Evolutionary conservation across 92 coral and sea anemone genomes (phyloP).

Genomic region (Phenganax marumi): DNA sequence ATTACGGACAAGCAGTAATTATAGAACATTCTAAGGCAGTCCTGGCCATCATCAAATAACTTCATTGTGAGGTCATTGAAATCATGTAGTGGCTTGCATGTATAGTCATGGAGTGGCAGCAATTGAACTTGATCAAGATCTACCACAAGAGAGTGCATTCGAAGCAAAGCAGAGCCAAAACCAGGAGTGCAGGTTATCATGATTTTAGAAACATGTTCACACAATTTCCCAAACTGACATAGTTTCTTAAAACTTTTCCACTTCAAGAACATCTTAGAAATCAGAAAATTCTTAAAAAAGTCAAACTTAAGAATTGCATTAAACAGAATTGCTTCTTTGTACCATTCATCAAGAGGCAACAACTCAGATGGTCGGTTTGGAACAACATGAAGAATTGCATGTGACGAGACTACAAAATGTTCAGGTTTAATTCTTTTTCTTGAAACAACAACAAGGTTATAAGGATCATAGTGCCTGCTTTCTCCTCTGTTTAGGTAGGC

Average conservation of each 20-base stretch:
- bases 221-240: constrained; percentile 68
- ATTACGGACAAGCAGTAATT: constrained; percentile 82
- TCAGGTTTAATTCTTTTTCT: constrained; percentile 84
- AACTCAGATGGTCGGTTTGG: constrained; percentile 84
- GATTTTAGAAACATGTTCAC: constrained; percentile 65
- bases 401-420: constrained; percentile 91
- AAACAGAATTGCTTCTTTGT: constrained; percentile 81
- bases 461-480: constrained; percentile 80
- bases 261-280: constrained; percentile 75
- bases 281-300: constrained; percentile 84
- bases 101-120: constrained; percentile 72
- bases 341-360: constrained; percentile 84
- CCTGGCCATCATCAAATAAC: constrained; percentile 66
- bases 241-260: constrained; percentile 78
- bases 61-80: constrained; percentile 72
- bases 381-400: constrained; percentile 80
- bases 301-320: constrained; percentile 71
- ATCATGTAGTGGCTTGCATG: constrained; percentile 71
- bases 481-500: constrained; percentile 84
- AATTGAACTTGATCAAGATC: constrained; percentile 85
- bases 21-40: constrained; percentile 77
- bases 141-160: constrained; percentile 75
- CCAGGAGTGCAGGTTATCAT: constrained; percentile 82
- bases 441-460: constrained; percentile 76
- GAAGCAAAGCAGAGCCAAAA: constrained; percentile 92